Evolutionary conservation across 1,140 invertebrate species (phyloP), one percentile per base, ranked within the genome.

Genomic region (Drosophila miranda): DNA sequence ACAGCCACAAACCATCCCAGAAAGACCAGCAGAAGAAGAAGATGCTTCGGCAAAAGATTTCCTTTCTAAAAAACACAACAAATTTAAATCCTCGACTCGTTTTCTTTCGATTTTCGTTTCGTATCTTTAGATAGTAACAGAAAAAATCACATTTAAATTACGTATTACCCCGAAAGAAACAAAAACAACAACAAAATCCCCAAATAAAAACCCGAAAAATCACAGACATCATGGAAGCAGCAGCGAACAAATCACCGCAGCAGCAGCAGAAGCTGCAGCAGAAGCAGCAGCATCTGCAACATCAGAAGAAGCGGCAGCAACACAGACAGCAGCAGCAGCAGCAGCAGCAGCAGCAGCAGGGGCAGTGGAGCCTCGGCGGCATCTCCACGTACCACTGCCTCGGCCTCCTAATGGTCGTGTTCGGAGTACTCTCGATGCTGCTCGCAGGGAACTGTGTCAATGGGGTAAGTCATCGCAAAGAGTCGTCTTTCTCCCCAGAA

Each of bases 391-490:
- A 30, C 30, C 60, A 55, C 56, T 68, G 59, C 60, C 30, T 44
- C 52, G 34, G 63, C 57, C 63, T 64, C 50, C 68, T 78, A 42
- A 61, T 77, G 64, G 68, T 90, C 69, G 75, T 90, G 76, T 72
- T 90, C 41, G 74, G 81, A 68, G 52, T 84, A 67, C 61, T 70
- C 49, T 70, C 66, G 30, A 26, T 70, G 67, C 67, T 90, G 75
- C 62, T 78, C 21, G 70, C 81, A 69, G 82, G 75, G 48, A 87
- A 90, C 78, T 90, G 89, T 90, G 89, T 89, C 89, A 90, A 86
- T 90, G 89, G 84, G 89, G 89, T 90, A 78, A 90, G 89, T 87
- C 60, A 26, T 38, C 45, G 50, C 45, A 38, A 21, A 41, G 38
- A 58, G 44, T 61, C 44, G 41, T 52, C 26, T 53, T 30, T 63